phyloP scores from a whole-genome alignment of 2,797 vertebrate genomes.

The Anguilla anguilla region DNA sequence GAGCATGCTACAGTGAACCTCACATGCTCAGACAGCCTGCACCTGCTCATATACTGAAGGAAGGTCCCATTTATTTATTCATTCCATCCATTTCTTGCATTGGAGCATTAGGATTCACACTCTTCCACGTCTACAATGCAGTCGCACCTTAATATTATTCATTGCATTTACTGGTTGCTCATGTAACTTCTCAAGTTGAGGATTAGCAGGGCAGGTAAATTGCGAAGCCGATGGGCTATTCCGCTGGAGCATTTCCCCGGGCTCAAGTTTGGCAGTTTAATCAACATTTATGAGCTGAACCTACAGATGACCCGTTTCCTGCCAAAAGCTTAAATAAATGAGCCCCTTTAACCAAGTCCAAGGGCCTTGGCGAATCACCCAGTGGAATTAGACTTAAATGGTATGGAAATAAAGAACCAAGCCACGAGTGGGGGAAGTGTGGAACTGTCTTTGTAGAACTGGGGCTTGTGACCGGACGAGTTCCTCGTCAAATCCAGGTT shows the following conservation, averaged over 20 bases:
- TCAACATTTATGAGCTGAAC: slow-evolving; percentile 15
- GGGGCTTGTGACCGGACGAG: background rate
- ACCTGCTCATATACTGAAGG: slow-evolving; percentile 28
- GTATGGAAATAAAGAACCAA: background rate
- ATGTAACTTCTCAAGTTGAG: slow-evolving; percentile 44
- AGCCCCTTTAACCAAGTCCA: background rate
- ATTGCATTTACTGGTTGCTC: slow-evolving; percentile 66
- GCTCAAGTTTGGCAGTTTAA: background rate
- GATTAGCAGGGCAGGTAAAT: slow-evolving; percentile 12
- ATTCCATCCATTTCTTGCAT: slow-evolving; percentile 53
- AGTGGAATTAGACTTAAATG: background rate
- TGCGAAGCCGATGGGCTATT: background rate
- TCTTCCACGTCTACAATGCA: slow-evolving; percentile 38
- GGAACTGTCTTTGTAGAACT: background rate
- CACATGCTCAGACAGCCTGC: background rate
- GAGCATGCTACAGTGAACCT: slow-evolving; percentile 31
- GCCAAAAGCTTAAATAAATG: background rate
- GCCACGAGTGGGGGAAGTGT: background rate
- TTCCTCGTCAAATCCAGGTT: background rate
- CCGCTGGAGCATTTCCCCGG: background rate
- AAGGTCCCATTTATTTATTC: slow-evolving; percentile 74
- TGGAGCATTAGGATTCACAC: slow-evolving; percentile 67
- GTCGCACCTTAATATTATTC: slow-evolving; percentile 63
- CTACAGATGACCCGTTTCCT: background rate
- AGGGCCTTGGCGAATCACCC: background rate